Conservation (phyloP, 2,888 invertebrate species). For the Eucera pruinosa region DNA sequence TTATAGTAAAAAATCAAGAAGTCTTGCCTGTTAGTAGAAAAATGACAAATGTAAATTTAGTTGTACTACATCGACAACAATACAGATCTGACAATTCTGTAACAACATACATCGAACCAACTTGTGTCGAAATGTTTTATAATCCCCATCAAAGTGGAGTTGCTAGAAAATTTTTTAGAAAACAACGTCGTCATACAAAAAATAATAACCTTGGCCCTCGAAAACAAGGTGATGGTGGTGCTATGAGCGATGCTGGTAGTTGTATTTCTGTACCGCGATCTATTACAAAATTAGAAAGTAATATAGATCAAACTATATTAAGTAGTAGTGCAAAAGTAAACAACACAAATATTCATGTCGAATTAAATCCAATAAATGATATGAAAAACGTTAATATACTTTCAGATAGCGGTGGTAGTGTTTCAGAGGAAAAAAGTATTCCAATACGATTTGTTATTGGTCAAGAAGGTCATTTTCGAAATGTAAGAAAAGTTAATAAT, state of each 20-base stretch:
- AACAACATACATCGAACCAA: conserved; percentile 87
- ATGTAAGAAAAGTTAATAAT: conserved; percentile 73
- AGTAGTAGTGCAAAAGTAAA: conserved; percentile 92
- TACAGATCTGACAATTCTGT: conserved; percentile 89
- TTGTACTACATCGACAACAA: conserved; percentile 90
- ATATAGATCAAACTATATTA: conserved; percentile 86
- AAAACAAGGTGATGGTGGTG: conserved; percentile 86
- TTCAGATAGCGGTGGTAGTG: conserved; percentile 87
- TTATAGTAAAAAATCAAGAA: conserved; percentile 78
- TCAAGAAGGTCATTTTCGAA: conserved; percentile 79
- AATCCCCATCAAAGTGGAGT: conserved; percentile 97
- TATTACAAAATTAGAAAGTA: conserved; percentile 83
- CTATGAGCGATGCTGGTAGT: conserved; percentile 86
- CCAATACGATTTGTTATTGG: conserved; percentile 83
- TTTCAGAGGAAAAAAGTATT: conserved; percentile 78
- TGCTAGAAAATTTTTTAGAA: conserved; percentile 96
- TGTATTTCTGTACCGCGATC: conserved; percentile 85
- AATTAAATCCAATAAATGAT: conserved; percentile 87
- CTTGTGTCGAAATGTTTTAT: conserved; percentile 92
- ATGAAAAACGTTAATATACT: conserved; percentile 88
- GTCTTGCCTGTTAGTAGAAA: conserved; percentile 63
- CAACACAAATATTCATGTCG: conserved; percentile 92
- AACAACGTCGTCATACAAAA: conserved; percentile 90
- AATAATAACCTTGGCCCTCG: conserved; percentile 90
- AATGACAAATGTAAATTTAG: conserved; percentile 88